These are phyloP conservation scores for Plumapathes pennacea DNA, from an alignment of 92 coral and sea anemone species.

Conservation along the genomic window DNA sequence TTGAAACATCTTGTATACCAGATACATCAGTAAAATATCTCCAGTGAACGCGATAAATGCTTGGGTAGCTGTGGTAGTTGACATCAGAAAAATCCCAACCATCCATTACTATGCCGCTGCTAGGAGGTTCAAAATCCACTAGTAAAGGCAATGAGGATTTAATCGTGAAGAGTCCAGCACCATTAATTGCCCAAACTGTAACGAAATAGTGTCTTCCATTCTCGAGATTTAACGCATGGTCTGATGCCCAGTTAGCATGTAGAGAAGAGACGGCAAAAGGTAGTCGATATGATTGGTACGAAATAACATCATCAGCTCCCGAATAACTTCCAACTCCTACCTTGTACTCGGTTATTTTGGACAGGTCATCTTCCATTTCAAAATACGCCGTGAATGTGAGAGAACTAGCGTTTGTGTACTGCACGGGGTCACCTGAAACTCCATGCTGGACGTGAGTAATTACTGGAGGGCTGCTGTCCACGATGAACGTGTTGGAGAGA, in stretches of 20 bases:
- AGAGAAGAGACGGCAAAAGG: not conserved
- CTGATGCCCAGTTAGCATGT: slow-evolving; percentile 71
- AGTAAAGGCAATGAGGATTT: slow-evolving; percentile 54
- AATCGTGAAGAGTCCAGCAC: slow-evolving; percentile 54
- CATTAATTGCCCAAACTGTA: slow-evolving; percentile 54
- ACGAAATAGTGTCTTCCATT: slow-evolving; percentile 64
- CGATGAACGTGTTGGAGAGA: slow-evolving; percentile 58
- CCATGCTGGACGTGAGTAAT: slow-evolving; percentile 69
- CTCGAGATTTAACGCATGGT: slow-evolving; percentile 2
- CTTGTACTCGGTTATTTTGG: slow-evolving; percentile 42
- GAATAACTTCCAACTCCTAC: slow-evolving; percentile 69
- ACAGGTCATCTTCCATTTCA: slow-evolving; percentile 59
- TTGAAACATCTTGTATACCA: slow-evolving; percentile 40
- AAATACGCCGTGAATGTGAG: slow-evolving; percentile 54
- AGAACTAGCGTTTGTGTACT: slow-evolving; percentile 9
- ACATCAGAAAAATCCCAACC: slow-evolving; percentile 78
- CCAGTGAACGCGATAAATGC: slow-evolving; percentile 78
- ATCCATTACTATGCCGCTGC: slow-evolving; percentile 43
- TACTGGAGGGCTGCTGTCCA: slow-evolving; percentile 70
- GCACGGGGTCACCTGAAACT: slow-evolving; percentile 19
- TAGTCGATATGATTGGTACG: slow-evolving; percentile 13
- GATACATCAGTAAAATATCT: slow-evolving; percentile 60
- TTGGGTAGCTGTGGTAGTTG: slow-evolving; percentile 53
- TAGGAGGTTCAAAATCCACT: slow-evolving; percentile 67
- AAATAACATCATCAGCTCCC: slow-evolving; percentile 71